Conservation (phyloP, 2,888 invertebrate genomes). For the Synanthedon andrenaeformis region DNA sequence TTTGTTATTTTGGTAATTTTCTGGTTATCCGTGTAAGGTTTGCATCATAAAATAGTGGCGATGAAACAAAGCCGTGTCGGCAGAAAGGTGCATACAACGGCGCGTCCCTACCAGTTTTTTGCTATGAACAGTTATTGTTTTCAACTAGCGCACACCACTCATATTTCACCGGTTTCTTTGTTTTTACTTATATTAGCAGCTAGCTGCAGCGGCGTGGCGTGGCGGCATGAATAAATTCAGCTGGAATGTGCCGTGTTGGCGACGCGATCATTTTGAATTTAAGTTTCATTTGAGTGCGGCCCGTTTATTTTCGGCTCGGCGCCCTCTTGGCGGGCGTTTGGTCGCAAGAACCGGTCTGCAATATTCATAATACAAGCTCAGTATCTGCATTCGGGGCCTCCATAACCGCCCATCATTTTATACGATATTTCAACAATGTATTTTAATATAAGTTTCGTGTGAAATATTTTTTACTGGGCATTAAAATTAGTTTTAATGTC, state of each 20-base stretch:
- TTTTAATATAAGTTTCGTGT: too few relatives aligned
- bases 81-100: too few relatives aligned
- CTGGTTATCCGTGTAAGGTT: too few relatives aligned
- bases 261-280: constrained; percentile 40
- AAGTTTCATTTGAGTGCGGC: constrained; percentile 44
- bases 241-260: constrained; percentile 14
- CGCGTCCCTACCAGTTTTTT: background rate
- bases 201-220: constrained; percentile 21
- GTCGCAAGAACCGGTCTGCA: constrained; percentile 23
- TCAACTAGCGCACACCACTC: constrained; percentile 37
- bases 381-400: background rate
- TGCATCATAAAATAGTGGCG: too few relatives aligned
- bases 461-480: too few relatives aligned
- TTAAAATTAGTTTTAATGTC: too few relatives aligned
- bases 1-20: too few relatives aligned
- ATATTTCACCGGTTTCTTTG: constrained; percentile 43
- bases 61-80: too few relatives aligned
- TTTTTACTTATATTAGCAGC: constrained; percentile 45
- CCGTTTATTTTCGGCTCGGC: constrained; percentile 18
- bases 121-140: constrained; percentile 40
- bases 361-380: constrained; percentile 34
- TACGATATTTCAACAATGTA: too few relatives aligned
- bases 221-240: constrained; percentile 45
- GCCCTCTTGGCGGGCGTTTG: constrained; percentile 9
- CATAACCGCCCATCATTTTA: too few relatives aligned